Conservation (phyloP, 2,113 vertebrate genomes). For the Trematomus loennbergii region DNA sequence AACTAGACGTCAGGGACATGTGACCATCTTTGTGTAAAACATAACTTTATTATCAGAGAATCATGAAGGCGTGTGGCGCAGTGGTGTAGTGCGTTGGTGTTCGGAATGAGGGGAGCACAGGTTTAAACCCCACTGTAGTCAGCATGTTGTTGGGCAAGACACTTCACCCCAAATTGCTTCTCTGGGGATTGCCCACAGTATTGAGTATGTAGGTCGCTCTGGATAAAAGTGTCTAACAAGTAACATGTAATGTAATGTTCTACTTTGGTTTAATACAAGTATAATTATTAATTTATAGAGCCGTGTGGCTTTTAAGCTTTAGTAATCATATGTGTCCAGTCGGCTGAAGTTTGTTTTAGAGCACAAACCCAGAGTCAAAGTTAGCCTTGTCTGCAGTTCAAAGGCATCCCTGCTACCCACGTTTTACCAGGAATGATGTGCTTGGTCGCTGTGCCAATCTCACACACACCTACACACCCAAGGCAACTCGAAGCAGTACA, state of each 20-base stretch:
- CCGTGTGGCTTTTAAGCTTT: neutral
- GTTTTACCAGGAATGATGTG: constrained; percentile 24
- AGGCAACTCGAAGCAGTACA: constrained; percentile 24
- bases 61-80: no score
- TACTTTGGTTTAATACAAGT: neutral
- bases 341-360: constrained; percentile 34
- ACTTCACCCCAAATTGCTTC: no score
- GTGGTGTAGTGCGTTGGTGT: no score
- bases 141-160: no score
- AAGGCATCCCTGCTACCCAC: constrained; percentile 46
- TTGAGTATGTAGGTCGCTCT: no score
- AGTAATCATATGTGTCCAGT: neutral
- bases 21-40: neutral
- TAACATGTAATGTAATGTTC: neutral
- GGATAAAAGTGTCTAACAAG: no score
- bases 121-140: no score
- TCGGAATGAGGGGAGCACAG: no score
- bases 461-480: constrained; percentile 46
- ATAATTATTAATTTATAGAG: neutral
- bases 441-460: constrained; percentile 12
- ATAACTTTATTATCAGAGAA: neutral
- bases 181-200: no score
- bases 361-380: constrained; percentile 9
- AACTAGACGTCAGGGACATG: no score
- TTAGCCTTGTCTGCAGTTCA: constrained; percentile 39